A percentile compares a stretch with the other conserved stretches of the same genome.
phyloP scores from a whole-genome alignment of 2,888 invertebrate genomes.

The Spilarctia lutea region DNA sequence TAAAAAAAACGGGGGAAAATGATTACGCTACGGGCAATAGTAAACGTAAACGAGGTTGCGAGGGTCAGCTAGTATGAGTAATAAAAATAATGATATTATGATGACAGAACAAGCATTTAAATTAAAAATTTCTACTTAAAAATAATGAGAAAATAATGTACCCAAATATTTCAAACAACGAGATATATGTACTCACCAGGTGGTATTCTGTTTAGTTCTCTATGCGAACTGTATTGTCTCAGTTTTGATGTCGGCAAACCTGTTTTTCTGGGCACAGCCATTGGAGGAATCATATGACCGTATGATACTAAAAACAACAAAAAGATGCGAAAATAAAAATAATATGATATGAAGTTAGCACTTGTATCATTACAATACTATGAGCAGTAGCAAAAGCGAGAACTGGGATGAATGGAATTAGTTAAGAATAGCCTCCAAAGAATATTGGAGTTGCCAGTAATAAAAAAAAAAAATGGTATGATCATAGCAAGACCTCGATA shows the following conservation, averaged over 20 bases:
- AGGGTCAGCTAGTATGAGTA: too few relatives aligned
- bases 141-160: neutral
- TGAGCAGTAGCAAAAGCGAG: too few relatives aligned
- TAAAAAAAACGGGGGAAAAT: too few relatives aligned
- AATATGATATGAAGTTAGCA: constrained; percentile 34
- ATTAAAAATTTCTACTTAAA: neutral
- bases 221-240: constrained; percentile 84
- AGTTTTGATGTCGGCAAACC: constrained; percentile 81
- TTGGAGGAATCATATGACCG: constrained; percentile 69
- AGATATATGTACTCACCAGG: constrained; percentile 65
- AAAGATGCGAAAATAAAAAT: constrained; percentile 34
- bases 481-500: neutral
- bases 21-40: too few relatives aligned
- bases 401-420: too few relatives aligned
- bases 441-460: too few relatives aligned
- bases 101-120: neutral
- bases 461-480: too few relatives aligned
- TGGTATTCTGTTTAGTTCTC: constrained; percentile 81
- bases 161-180: neutral
- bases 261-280: constrained; percentile 67
- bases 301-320: constrained; percentile 65
- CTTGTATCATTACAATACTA: neutral
- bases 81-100: neutral
- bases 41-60: too few relatives aligned
- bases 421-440: too few relatives aligned